phyloP scores from a whole-genome alignment of 1,140 invertebrate genomes.

The Elymnias hypermnestra region DNA sequence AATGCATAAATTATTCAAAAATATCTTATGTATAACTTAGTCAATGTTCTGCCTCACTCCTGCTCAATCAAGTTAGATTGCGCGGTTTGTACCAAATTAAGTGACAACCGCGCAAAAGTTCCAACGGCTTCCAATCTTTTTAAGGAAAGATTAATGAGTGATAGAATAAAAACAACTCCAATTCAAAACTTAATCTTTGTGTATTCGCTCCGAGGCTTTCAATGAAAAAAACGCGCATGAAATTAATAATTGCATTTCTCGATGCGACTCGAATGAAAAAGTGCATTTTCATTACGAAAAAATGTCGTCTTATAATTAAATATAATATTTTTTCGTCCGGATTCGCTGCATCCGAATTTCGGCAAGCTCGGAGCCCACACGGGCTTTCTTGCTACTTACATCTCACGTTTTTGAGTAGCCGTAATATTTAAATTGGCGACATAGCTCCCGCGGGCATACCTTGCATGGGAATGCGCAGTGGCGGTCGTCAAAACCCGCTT shows the following conservation, averaged over 20 bases:
- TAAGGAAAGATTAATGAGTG: too few relatives aligned
- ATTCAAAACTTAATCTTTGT: too few relatives aligned
- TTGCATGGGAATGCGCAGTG: conserved; percentile 67
- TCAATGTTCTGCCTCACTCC: too few relatives aligned
- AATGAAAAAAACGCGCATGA: conserved; percentile 23
- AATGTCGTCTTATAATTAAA: conserved; percentile 60
- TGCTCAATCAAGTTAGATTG: too few relatives aligned
- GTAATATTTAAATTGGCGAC: conserved; percentile 73
- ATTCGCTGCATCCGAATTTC: conserved; percentile 59
- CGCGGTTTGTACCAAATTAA: too few relatives aligned
- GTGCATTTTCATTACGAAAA: conserved; percentile 67
- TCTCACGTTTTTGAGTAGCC: conserved; percentile 71
- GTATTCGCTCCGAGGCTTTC: too few relatives aligned
- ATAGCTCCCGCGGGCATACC: conserved; percentile 67
- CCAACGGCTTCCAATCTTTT: too few relatives aligned
- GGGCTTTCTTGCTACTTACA: conserved; percentile 63
- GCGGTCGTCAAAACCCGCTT: conserved; percentile 63
- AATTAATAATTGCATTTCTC: conserved; percentile 53
- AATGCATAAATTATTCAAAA: too few relatives aligned
- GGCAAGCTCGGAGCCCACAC: conserved; percentile 55
- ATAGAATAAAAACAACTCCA: too few relatives aligned
- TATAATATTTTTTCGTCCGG: conserved; percentile 48
- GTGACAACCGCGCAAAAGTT: background rate
- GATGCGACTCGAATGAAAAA: conserved; percentile 17
- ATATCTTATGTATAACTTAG: too few relatives aligned